phyloP scores from a whole-genome alignment of 2,888 invertebrate genomes.

The Aphelenchoides bicaudatus region DNA sequence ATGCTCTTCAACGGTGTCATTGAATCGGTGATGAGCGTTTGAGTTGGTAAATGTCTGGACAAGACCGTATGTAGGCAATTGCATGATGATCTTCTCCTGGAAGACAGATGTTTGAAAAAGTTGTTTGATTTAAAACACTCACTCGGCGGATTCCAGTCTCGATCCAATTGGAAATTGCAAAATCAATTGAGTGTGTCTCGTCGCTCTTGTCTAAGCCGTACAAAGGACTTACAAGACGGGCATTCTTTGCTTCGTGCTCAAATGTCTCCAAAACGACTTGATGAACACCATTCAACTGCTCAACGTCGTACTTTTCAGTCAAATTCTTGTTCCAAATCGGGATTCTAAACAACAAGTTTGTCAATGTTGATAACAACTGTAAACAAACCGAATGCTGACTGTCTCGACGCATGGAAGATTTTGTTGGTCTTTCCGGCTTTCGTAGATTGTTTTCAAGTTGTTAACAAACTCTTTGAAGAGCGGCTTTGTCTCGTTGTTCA shows the following conservation, averaged over 20 bases:
- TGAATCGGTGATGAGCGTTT: no score
- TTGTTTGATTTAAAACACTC: no score
- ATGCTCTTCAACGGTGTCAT: no score
- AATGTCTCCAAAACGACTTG: conserved; percentile 36
- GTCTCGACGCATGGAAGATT: conserved; percentile 20
- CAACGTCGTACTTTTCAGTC: conserved; percentile 25
- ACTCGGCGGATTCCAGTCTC: no score
- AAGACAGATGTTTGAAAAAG: no score
- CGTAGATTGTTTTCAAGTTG: no score
- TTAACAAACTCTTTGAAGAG: conserved; percentile 15
- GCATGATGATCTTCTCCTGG: conserved; percentile 24
- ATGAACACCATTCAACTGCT: conserved; percentile 26
- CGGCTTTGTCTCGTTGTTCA: conserved; percentile 14
- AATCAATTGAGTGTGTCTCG: conserved; percentile 9
- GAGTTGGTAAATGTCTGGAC: conserved; percentile 17
- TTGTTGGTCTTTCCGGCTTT: neutral
- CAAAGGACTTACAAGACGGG: conserved; percentile 24
- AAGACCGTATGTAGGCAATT: conserved; percentile 35
- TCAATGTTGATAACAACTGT: neutral
- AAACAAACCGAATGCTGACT: conserved; percentile 24
- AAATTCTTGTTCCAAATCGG: conserved; percentile 26
- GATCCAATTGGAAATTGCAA: conserved; percentile 27
- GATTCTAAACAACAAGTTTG: conserved; percentile 23
- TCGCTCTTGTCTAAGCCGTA: conserved; percentile 12
- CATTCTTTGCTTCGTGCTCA: conserved; percentile 6